phyloP scores from a whole-genome alignment of 2,797 vertebrate genomes.

The Pogoniulus pusillus region DNA sequence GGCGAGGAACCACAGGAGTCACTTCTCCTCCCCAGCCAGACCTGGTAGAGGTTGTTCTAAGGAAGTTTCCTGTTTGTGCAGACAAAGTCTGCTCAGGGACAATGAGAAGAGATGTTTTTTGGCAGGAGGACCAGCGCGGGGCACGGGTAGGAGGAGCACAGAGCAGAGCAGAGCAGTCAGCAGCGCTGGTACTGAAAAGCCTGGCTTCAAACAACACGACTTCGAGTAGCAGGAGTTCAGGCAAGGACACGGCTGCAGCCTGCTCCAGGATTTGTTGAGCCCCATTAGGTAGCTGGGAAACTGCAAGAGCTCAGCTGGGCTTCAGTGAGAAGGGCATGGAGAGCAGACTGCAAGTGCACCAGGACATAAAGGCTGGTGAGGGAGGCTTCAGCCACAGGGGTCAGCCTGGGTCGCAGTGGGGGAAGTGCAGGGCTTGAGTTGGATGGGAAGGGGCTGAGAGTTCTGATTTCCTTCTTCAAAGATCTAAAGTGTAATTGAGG shows the following conservation, averaged over 20 bases:
- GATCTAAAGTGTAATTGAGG: too few relatives aligned
- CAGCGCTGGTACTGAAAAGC: neutral
- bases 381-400: neutral
- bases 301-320: neutral
- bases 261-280: neutral
- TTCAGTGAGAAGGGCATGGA: neutral
- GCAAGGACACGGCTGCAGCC: neutral
- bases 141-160: rapidly evolving
- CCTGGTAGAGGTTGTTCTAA: neutral
- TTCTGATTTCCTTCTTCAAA: too few relatives aligned
- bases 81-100: neutral
- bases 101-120: neutral
- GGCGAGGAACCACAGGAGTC: neutral
- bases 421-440: neutral
- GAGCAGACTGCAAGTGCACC: neutral
- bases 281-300: neutral
- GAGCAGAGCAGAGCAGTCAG: neutral
- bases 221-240: neutral
- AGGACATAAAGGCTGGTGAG: too few relatives aligned
- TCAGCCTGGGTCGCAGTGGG: rapidly evolving
- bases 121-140: neutral
- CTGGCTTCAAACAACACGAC: neutral
- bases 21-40: neutral
- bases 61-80: neutral
- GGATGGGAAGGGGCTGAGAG: neutral